Evolutionary conservation across 2,888 invertebrate genomes (phyloP), one percentile per base, ranked within the genome.

Genomic region (Sepiola atlantica): DNA sequence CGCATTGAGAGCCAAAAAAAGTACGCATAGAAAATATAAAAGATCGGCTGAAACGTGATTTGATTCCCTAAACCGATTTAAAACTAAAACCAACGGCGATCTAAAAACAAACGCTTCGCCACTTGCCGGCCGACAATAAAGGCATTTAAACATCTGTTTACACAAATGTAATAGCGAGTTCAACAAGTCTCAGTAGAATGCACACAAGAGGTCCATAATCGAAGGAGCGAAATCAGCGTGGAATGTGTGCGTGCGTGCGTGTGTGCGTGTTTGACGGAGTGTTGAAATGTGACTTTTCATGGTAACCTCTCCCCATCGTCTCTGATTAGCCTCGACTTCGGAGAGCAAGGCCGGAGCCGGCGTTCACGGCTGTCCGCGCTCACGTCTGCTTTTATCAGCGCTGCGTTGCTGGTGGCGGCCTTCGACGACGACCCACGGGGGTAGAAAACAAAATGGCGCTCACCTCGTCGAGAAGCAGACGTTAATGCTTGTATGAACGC

Each of bases 401-500:
- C 77, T 14, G n/a, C n/a, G 77, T 77, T 12, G 77, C 77, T 77
- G 77, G n/a, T 77, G 77, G 77, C 77, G 77, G n/a, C 77, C 77
- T 77, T n/a, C n/a, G 77, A 77, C n/a, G 77, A 77, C 77, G 77
- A 32, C 77, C 32, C n/a, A 77, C 77, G 77, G 77, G 77, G 45
- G 45, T 45, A 45, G 45, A 45, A 45, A 45, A 45, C 45, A 45
- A 45, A 77, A 77, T n/a, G 32, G 77, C n/a, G 77, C 32, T 77
- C n/a, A n/a, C 77, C n/a, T 77, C n/a, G 77, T n/a, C n/a, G 32
- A 77, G 77, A n/a, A 77, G n/a, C 77, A 77, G 77, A 77, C 77
- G n/a, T 45, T 77, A 77, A 77, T 77, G 77, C 77, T 77, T n/a
- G 77, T 77, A 77, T 77, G n/a, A 77, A 77, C n/a, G n/a, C 77